These are phyloP conservation scores for Drosophila mojavensis DNA, from an alignment of 1,140 invertebrate species.

Conservation along the genomic window DNA sequence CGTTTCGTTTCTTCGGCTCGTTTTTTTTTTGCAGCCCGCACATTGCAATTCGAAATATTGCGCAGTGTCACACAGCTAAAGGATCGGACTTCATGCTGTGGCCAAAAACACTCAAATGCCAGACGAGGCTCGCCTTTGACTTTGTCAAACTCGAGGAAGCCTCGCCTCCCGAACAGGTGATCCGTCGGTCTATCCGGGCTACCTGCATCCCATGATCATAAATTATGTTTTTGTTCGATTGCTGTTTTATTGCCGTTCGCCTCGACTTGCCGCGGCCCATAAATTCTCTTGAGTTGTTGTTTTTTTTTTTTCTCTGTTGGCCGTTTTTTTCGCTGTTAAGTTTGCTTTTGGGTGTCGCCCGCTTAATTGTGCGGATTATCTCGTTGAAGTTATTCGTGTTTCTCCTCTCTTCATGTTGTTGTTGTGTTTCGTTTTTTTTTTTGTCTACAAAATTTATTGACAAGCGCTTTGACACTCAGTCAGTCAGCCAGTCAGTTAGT, in stretches of 20 bases:
- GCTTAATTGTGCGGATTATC: constrained; percentile 80
- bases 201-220: constrained; percentile 70
- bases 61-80: constrained; percentile 66
- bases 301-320: constrained; percentile 47
- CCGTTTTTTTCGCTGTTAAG: constrained; percentile 24
- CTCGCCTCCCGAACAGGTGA: constrained; percentile 62
- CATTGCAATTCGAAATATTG: constrained; percentile 78
- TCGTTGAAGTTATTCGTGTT: constrained; percentile 34
- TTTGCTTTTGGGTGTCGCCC: constrained; percentile 51
- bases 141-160: constrained; percentile 32
- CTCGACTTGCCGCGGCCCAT: constrained; percentile 49
- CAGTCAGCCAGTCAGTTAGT: constrained; percentile 38
- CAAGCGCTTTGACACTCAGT: constrained; percentile 57
- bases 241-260: constrained; percentile 37
- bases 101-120: constrained; percentile 71
- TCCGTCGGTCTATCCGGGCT: constrained; percentile 56
- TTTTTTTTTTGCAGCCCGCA: constrained; percentile 56
- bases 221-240: constrained; percentile 75
- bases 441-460: constrained; percentile 71
- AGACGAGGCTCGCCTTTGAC: constrained; percentile 42
- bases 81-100: constrained; percentile 61
- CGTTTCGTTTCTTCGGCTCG: neutral
- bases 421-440: constrained; percentile 11
- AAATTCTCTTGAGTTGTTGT: constrained; percentile 41
- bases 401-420: neutral